These are phyloP conservation scores for Chesias legatella DNA, from an alignment of 2,888 invertebrate species.

Conservation along the genomic window DNA sequence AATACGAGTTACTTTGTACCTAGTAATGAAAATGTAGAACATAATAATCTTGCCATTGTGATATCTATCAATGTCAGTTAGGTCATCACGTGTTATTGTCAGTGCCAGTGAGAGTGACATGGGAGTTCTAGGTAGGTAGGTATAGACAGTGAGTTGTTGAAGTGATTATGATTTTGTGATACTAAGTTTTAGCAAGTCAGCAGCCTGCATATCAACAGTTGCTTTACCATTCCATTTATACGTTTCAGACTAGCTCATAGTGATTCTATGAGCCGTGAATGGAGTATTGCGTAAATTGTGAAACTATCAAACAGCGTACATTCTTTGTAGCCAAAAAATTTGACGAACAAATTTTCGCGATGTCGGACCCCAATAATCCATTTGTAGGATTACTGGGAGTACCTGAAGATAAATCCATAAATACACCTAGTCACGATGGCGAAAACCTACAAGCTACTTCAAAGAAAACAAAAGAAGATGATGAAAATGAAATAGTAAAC, in stretches of 20 bases:
- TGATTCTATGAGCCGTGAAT: too few species aligned
- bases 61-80: too few species aligned
- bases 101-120: too few species aligned
- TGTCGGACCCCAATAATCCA: slow-evolving; percentile 72
- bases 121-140: too few species aligned
- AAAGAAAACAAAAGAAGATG: slow-evolving; percentile 43
- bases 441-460: slow-evolving; percentile 41
- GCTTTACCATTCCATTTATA: neutral
- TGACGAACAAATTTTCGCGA: slow-evolving; percentile 28
- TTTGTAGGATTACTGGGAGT: slow-evolving; percentile 65
- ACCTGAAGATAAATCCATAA: slow-evolving; percentile 42
- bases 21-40: too few species aligned
- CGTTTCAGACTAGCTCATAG: too few species aligned
- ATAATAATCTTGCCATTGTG: too few species aligned
- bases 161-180: too few species aligned
- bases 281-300: neutral
- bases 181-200: too few species aligned
- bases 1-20: too few species aligned
- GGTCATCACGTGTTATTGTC: too few species aligned
- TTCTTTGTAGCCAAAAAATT: slow-evolving; percentile 3
- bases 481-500: slow-evolving; percentile 64
- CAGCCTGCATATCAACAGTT: neutral
- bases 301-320: slow-evolving; percentile 4
- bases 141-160: too few species aligned
- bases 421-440: slow-evolving; percentile 41